A percentile compares a stretch with the other conserved stretches of the same genome.
Evolutionary conservation across 2,797 vertebrate genomes (phyloP).

Genomic region (Margarornis squamiger): DNA sequence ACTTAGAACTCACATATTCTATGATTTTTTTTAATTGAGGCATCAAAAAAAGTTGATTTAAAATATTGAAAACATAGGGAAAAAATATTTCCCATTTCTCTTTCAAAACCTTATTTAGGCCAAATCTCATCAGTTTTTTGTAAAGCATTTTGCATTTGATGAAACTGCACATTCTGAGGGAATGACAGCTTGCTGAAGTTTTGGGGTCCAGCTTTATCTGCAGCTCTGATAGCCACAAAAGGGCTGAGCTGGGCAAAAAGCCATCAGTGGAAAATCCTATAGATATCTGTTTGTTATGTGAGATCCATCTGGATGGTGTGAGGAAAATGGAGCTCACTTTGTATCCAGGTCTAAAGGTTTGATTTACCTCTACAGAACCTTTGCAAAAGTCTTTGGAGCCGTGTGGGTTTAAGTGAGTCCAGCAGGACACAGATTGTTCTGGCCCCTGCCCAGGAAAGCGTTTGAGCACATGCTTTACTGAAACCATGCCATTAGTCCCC

Average conservation of each 20-base stretch:
- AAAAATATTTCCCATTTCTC: not conserved
- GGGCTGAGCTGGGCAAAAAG: not conserved
- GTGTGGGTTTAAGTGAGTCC: not conserved
- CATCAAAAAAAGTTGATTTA: not conserved
- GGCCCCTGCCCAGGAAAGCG: slow-evolving; percentile 33
- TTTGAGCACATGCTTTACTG: slow-evolving; percentile 46
- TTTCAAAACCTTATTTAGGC: not conserved
- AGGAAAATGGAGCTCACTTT: slow-evolving; percentile 32
- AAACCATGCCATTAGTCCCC: slow-evolving; percentile 1
- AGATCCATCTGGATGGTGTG: not conserved
- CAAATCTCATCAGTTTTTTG: not conserved
- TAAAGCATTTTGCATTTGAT: not conserved
- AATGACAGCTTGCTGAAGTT: not conserved
- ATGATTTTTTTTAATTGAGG: not conserved
- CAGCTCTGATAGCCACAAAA: not conserved
- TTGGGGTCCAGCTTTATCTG: not conserved
- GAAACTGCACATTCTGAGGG: not conserved
- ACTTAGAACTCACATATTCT: not conserved
- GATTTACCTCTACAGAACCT: slow-evolving; percentile 16
- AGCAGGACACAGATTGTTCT: not conserved
- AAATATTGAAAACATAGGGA: not conserved
- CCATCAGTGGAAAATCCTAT: not conserved
- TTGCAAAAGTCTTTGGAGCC: slow-evolving; percentile 31
- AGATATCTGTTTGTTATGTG: slow-evolving; percentile 19
- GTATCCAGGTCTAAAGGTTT: slow-evolving; percentile 16